These are phyloP conservation scores for Drosophila mojavensis DNA, from an alignment of 1,140 invertebrate species.

Conservation along the genomic window DNA sequence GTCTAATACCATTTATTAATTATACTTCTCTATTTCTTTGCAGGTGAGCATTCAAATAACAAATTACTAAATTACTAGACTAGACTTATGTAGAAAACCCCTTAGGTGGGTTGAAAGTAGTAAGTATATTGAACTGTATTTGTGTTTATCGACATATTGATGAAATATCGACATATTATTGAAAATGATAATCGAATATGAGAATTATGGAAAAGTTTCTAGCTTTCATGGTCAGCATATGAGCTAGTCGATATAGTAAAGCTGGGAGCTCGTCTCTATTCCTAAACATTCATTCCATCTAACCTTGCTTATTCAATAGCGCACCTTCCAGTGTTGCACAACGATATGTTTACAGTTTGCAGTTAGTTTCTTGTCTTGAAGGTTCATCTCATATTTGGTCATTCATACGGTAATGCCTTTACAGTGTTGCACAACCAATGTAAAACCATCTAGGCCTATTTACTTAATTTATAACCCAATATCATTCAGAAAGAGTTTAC, in stretches of 20 bases:
- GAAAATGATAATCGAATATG: neutral
- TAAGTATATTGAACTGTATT: neutral
- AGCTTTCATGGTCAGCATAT: neutral
- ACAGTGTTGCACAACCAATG: neutral
- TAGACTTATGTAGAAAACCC: neutral
- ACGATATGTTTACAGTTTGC: too few relatives aligned
- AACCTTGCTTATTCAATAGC: too few relatives aligned
- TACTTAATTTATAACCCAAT: too few relatives aligned
- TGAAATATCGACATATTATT: too few relatives aligned
- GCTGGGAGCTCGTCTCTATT: too few relatives aligned
- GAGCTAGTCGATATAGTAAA: too few relatives aligned
- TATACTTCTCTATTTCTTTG: slow-evolving; percentile 59
- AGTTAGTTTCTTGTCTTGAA: too few relatives aligned
- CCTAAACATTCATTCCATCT: too few relatives aligned
- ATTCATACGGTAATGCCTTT: neutral
- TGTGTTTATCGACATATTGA: too few relatives aligned
- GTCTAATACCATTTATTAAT: slow-evolving; percentile 58
- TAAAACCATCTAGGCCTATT: neutral
- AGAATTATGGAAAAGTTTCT: too few relatives aligned
- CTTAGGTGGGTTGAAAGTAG: neutral
- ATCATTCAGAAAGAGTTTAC: neutral
- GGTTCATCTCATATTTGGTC: too few relatives aligned
- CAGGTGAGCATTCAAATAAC: slow-evolving; percentile 62
- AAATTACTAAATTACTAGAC: neutral
- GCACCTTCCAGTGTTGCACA: too few relatives aligned